Base-by-base conservation (phyloP, 2,888 invertebrate genomes). In the Podotricha telesiphe region DNA sequence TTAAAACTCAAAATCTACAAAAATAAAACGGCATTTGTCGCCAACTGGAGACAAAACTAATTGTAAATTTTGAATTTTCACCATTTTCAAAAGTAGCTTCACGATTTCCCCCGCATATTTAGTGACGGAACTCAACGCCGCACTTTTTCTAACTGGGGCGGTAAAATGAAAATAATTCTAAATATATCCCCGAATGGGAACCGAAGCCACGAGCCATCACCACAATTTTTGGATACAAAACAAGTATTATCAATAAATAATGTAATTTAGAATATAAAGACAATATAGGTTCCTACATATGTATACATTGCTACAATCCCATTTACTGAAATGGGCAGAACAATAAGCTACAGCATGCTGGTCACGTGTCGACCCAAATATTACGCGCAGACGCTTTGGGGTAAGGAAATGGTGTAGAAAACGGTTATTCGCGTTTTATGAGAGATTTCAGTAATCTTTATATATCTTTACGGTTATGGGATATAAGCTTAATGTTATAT, bases 361-460 rank as follows among this genome's bases (percentile, higher is more conserved):
- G 76, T 83, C 88, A 88, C 87, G 87, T 79, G 61, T 73, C 83
- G 85, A 82, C 85, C 86, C 78, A 84, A 83, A 86, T 86, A 82
- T 80, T 77, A 74, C 75, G 82, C 83, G 82, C 83, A 81, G 83
- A 70, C 82, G 82, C 83, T 73, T 72, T 70, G 72, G 73, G 65
- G 67, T 58, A 63, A 22, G 47, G 58, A 62, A 67, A 67, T 67
- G 65, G 67, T 55, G 58, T 42, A 67, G 63, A 70, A 64, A 70
- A 64, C 63, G 28, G 50, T 67, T 67, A 67, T 67, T 19, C 61
- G 59, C 48, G 42, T 67, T 64, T 64, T 64, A 64, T 65, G 65
- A 53, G 20, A 48, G 59, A 61, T 65, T 68, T 61, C 19, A 42
- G 47, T 70, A 68, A 65, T 61, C 51, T 48, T 64, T 59, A 64